Percentiles rank a stretch among this genome's conserved stretches.
These are phyloP conservation scores for Oncopodura yosiiana DNA, from an alignment of 1,140 invertebrate genomes.

Conservation along the genomic window DNA sequence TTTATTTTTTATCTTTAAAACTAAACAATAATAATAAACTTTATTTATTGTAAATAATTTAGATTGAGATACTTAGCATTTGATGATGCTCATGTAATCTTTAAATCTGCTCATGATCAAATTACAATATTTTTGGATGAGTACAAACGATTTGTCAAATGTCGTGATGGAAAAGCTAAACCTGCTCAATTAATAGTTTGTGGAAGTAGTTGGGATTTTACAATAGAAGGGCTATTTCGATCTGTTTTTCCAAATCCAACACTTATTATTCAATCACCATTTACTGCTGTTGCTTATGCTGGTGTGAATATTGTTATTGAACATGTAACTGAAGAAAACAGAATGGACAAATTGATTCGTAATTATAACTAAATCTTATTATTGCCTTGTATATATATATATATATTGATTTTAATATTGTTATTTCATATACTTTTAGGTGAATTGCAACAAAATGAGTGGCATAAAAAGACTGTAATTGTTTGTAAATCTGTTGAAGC, in stretches of 20 bases:
- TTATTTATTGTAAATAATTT: not conserved
- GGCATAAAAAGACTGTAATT: too few species aligned
- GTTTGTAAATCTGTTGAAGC: too few species aligned
- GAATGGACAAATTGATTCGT: not conserved
- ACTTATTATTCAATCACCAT: not conserved
- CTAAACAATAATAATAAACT: not conserved
- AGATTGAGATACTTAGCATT: slow-evolving; percentile 5
- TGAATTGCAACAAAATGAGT: too few species aligned
- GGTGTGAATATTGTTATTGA: not conserved
- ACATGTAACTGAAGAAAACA: not conserved
- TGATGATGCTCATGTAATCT: slow-evolving; percentile 6
- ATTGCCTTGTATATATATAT: too few species aligned
- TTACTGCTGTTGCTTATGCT: slow-evolving; percentile 1
- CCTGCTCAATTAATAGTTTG: not conserved
- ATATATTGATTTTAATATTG: too few species aligned
- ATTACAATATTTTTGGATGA: not conserved
- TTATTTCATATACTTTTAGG: too few species aligned
- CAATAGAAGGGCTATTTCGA: not conserved
- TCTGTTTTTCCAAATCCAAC: not conserved
- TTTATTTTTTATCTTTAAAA: not conserved
- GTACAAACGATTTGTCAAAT: not conserved
- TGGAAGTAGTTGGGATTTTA: not conserved
- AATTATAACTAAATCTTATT: not conserved
- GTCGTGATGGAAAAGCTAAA: not conserved
- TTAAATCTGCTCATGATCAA: not conserved